Conservation (phyloP, 2,113 vertebrate genomes). For the Boleophthalmus pectinirostris region DNA sequence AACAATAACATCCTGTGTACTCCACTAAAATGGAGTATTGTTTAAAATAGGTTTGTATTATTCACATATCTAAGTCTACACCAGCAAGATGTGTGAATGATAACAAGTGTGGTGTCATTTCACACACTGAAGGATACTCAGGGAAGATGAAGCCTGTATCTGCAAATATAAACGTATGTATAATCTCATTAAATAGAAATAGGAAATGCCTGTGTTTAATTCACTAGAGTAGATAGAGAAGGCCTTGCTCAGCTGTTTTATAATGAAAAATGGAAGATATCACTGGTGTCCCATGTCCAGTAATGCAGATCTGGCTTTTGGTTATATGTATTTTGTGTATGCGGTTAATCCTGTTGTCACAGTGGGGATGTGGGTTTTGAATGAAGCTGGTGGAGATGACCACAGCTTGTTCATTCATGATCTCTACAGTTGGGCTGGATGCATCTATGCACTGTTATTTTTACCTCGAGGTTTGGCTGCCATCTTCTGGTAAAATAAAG, state of each 20-base stretch:
- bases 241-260: constrained; percentile 38
- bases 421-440: neutral
- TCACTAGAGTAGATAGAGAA: neutral
- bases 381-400: neutral
- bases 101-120: constrained; percentile 14
- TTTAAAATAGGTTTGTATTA: neutral
- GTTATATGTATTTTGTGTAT: neutral
- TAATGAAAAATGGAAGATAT: constrained; percentile 6
- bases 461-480: constrained; percentile 14
- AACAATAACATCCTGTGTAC: no score
- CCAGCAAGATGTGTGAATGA: constrained; percentile 16
- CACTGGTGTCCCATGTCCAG: neutral
- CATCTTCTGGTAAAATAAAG: constrained; percentile 21
- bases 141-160: neutral
- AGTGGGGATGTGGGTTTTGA: neutral
- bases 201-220: constrained; percentile 11
- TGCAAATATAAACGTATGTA: constrained; percentile 21
- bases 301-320: neutral
- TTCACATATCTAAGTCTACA: neutral
- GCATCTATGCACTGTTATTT: constrained; percentile 23
- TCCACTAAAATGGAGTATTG: no score
- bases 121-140: constrained; percentile 9
- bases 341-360: constrained; percentile 7
- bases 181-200: constrained; percentile 35
- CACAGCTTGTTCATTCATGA: constrained; percentile 21